phyloP scores from a whole-genome alignment of 1,140 invertebrate genomes.

The Meloidogyne chitwoodi region DNA sequence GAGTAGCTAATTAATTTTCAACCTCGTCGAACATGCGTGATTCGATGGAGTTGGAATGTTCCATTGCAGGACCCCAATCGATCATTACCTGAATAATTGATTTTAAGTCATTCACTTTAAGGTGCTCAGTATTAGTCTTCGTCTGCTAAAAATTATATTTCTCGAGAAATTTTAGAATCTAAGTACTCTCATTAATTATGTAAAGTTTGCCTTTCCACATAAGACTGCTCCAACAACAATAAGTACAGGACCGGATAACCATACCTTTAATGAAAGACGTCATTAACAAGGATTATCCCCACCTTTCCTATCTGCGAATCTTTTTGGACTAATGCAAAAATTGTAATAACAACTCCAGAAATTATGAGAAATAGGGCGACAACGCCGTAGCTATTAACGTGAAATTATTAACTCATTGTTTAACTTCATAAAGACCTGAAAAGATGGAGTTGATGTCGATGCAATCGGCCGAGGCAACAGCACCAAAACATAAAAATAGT shows the following conservation, averaged over 20 bases:
- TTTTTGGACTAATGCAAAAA: slow-evolving; percentile 60
- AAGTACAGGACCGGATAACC: slow-evolving; percentile 57
- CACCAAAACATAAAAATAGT: slow-evolving; percentile 40
- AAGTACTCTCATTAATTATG: neutral
- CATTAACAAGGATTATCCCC: slow-evolving; percentile 29
- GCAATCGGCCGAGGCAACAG: slow-evolving; percentile 40
- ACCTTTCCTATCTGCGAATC: slow-evolving; percentile 27
- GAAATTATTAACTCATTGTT: no score
- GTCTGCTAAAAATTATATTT: neutral
- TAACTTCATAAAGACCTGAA: slow-evolving; percentile 31
- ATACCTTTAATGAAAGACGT: slow-evolving; percentile 48
- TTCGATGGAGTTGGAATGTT: slow-evolving; percentile 50
- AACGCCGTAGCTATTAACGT: slow-evolving; percentile 52
- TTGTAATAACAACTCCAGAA: slow-evolving; percentile 58
- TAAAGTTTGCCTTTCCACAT: slow-evolving; percentile 32
- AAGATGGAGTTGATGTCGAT: slow-evolving; percentile 51
- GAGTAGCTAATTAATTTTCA: neutral
- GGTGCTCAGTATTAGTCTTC: neutral
- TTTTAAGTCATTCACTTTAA: neutral
- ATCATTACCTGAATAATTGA: slow-evolving; percentile 48
- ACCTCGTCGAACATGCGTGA: slow-evolving; percentile 50
- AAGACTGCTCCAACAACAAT: slow-evolving; percentile 54
- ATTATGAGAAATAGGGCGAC: slow-evolving; percentile 53
- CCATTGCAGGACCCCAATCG: slow-evolving; percentile 60
- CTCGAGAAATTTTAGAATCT: neutral